Conservation (phyloP, 1,140 invertebrate species). For the Drosophila leontia region DNA sequence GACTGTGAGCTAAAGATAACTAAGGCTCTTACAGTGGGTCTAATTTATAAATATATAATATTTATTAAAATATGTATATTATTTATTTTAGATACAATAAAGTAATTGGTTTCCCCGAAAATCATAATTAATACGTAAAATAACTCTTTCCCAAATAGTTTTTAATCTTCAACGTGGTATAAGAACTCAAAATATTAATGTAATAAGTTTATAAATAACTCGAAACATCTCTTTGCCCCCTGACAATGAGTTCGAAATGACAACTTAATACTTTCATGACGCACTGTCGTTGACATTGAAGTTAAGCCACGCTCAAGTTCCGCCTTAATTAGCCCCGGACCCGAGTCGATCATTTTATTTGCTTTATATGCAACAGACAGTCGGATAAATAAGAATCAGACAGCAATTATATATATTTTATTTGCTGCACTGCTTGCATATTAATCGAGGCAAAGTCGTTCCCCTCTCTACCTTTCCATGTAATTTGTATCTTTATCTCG, state of each 20-base stretch:
- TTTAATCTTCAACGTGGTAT: background rate
- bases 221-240: background rate
- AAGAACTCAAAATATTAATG: background rate
- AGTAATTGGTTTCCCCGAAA: too few relatives aligned
- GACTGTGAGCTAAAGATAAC: slow-evolving; percentile 12
- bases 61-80: too few relatives aligned
- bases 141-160: background rate
- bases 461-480: slow-evolving; percentile 20
- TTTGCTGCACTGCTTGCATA: slow-evolving; percentile 70
- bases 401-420: slow-evolving; percentile 71
- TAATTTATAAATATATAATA: background rate
- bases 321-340: slow-evolving; percentile 49
- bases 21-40: background rate
- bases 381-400: slow-evolving; percentile 44
- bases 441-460: slow-evolving; percentile 61
- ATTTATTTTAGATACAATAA: background rate
- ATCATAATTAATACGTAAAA: background rate
- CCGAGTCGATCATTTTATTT: slow-evolving; percentile 45
- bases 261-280: slow-evolving; percentile 9
- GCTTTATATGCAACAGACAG: slow-evolving; percentile 58
- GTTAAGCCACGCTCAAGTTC: slow-evolving; percentile 35
- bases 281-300: slow-evolving; percentile 32
- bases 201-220: background rate
- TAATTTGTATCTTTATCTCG: slow-evolving; percentile 50
- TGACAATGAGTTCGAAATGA: background rate